Evolutionary conservation across 1,140 invertebrate genomes (phyloP), one percentile per base, ranked within the genome.

Genomic region (Tetragnatha versicolor): DNA sequence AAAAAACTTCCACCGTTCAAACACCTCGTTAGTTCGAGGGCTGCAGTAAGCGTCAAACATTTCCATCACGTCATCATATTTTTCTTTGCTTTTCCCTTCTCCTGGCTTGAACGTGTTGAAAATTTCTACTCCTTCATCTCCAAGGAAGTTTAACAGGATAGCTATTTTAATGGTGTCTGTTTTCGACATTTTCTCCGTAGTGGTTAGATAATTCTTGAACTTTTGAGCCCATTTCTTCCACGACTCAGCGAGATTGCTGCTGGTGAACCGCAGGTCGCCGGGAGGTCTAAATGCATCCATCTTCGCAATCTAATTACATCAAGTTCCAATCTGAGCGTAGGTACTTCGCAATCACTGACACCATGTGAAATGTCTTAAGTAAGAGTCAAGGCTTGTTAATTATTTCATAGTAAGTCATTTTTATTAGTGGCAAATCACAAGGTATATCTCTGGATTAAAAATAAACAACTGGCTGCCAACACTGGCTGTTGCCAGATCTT

Each of bases 1-100:
- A 33, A 60, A 72, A 31, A 72, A 72, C 25, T 69, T 69, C 14
- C 9, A 65, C n/a, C 69, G 14, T 22, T 72, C 69, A 60, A 55
- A 72, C n/a, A 60, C 35, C 7, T 3, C 27, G 25, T 72, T 72
- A 14, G 31, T 63, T 39, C 49, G 12, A 1, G 22, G 55, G 12
- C 7, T n/a, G 29, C 69, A 72, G 69, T 72, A 72, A 7, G 17
- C 69, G 9, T 61, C 20, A 29, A 72, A 72, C 27, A 20, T 39
- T 20, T 20, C 7, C 7, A 72, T 31, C 17, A 72, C 47, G 31
- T 20, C 29, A 33, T 12, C 2, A 25, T 60, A 72, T n/a, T n/a
- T n/a, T n/a, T n/a, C n/a, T n/a, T n/a, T n/a, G 17, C 17, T 22
- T 17, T 27, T 6, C 22, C 31, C 49, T 72, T 61, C 49, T 10